These are phyloP conservation scores for Laspeyria flexula DNA, from an alignment of 2,888 invertebrate species.

Conservation along the genomic window DNA sequence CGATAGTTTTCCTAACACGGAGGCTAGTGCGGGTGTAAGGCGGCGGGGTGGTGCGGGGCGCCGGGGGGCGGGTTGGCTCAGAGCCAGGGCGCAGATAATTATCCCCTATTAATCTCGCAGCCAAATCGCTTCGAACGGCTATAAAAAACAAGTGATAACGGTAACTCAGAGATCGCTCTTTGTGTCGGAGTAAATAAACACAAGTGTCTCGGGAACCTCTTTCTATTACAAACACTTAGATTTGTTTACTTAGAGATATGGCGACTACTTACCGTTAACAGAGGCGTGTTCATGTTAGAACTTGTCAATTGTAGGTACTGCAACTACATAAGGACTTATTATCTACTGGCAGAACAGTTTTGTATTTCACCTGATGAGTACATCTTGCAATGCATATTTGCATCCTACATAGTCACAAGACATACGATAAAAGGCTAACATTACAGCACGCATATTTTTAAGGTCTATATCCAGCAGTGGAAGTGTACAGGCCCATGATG, in stretches of 20 bases:
- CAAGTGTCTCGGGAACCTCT: conserved; percentile 3
- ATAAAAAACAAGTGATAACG: conserved; percentile 58
- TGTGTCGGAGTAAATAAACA: conserved; percentile 7
- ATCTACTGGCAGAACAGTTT: too few relatives aligned
- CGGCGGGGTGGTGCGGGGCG: conserved; percentile 5
- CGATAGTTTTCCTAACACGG: conserved; percentile 33
- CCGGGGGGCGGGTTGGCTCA: conserved; percentile 45
- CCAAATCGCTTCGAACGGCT: conserved; percentile 61
- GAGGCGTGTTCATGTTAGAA: too few relatives aligned
- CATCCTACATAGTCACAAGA: too few relatives aligned
- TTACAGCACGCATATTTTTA: too few relatives aligned
- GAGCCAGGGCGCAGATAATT: conserved; percentile 66
- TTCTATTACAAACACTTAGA: conserved; percentile 1
- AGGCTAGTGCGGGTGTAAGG: conserved; percentile 1
- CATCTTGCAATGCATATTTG: too few relatives aligned
- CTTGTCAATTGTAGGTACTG: too few relatives aligned
- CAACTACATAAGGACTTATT: too few relatives aligned
- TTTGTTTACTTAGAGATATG: conserved; percentile 9
- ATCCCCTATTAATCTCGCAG: conserved; percentile 71
- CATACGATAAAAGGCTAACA: too few relatives aligned
- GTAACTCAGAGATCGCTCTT: conserved; percentile 29
- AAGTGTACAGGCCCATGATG: too few relatives aligned
- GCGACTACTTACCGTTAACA: too few relatives aligned
- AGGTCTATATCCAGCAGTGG: too few relatives aligned
- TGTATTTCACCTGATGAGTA: too few relatives aligned